Percentiles rank a stretch among this genome's conserved stretches.
Conservation (phyloP, 2,797 vertebrate genomes). For the Myiothlypis coronata region DNA sequence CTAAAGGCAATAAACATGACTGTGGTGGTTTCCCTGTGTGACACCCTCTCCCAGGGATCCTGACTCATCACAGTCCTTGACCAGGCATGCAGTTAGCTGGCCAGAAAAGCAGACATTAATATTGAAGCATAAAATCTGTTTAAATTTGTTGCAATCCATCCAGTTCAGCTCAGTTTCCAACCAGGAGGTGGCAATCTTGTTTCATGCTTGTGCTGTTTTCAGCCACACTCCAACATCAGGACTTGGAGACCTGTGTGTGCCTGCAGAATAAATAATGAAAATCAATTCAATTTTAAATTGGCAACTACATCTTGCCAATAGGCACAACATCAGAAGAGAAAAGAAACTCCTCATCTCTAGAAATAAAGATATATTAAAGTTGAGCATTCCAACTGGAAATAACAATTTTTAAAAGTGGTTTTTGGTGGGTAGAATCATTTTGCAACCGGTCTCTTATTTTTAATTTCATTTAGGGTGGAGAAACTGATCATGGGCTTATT, state of each 20-base stretch:
- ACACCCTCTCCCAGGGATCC: background rate
- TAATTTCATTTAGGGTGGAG: background rate
- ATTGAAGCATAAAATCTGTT: background rate
- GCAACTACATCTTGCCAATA: background rate
- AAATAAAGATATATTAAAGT: background rate
- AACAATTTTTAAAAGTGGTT: background rate
- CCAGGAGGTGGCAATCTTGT: conserved; percentile 49
- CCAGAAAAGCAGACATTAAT: background rate
- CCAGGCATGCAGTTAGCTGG: background rate
- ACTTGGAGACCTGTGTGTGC: accelerated
- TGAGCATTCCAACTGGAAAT: background rate
- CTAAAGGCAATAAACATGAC: background rate
- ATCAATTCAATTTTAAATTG: background rate
- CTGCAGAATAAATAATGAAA: background rate
- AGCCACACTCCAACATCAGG: background rate
- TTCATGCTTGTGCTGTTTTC: background rate
- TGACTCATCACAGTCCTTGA: accelerated
- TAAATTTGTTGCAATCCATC: accelerated
- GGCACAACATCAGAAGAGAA: background rate
- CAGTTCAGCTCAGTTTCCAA: background rate
- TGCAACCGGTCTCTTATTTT: background rate
- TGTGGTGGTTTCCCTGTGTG: accelerated
- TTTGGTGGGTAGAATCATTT: background rate
- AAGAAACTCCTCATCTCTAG: background rate
- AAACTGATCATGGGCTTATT: background rate